Base-by-base conservation (phyloP, 2,888 invertebrate genomes). In the Tricholauxania praeusta region DNA sequence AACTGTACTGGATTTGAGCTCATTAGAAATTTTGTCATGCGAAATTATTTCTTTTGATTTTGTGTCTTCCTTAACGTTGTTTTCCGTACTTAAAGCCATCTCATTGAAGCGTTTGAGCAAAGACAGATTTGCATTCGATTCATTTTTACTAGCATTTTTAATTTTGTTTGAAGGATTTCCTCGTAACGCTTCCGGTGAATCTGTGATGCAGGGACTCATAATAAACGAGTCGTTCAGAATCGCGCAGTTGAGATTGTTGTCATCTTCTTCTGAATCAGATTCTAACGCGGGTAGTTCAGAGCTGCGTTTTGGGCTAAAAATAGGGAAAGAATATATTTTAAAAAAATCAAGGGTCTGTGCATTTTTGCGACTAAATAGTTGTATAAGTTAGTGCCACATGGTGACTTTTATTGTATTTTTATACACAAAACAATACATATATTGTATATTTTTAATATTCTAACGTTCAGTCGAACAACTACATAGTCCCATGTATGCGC, bases 171-270 rank as follows among this genome's bases (percentile, higher is more conserved):
- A 51, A 4, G 12, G 39, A 1, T 39, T 66, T 68, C 63, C n/a
- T 53, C 59, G 7, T 49, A 15, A 28, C 57, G 64, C 53, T 72
- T 72, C 22, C 17, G 22, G 55, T 62, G 63, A 12, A 49, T 22
- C 65, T 72, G 77, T 12, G 47, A 14, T 1, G 62, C 75, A 57
- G 0, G 87, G 86, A 73, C 84, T 87, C 12, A 86, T 64, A 7
- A 85, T 79, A 69, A 87, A 85, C 1, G 87, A 87, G 72, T 87
- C 86, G 70, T 87, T 85, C 0, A 87, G 78, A 39, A 86, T 85
- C 19, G 86, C 87, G 73, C 84, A 85, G 73, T 87, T 87, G 1
- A 87, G 78, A 60, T 86, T 86, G 1, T 78, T 77, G 5, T 80
- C 78, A 8, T 84, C 84, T 59, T 83, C 82, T 5, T 86, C 83